Percentiles rank a stretch among this genome's conserved stretches.
phyloP scores from a whole-genome alignment of 2,113 vertebrate species.

The Motacilla alba region DNA sequence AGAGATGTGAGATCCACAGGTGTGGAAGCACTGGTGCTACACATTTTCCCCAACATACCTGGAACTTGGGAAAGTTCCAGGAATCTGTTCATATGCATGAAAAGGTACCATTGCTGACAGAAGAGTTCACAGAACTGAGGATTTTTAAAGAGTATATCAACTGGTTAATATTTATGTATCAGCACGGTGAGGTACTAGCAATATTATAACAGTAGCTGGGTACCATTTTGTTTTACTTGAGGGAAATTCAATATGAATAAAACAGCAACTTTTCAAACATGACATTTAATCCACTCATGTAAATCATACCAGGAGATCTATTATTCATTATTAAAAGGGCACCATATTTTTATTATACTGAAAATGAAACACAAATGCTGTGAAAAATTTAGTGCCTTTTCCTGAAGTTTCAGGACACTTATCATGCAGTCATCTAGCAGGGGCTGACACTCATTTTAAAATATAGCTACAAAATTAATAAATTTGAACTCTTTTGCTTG shows the following conservation, averaged over 20 bases:
- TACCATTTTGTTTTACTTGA: slow-evolving; percentile 81
- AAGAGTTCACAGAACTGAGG: background rate
- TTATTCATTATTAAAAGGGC: slow-evolving; percentile 93
- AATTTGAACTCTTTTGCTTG: slow-evolving; percentile 67
- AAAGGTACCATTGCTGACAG: background rate
- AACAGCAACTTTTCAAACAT: slow-evolving; percentile 90
- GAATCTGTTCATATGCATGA: background rate
- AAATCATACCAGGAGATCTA: slow-evolving; percentile 88
- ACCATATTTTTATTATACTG: slow-evolving; percentile 87
- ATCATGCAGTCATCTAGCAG: slow-evolving; percentile 66
- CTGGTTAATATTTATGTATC: slow-evolving; percentile 66
- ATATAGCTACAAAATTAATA: slow-evolving; percentile 76
- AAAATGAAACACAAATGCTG: slow-evolving; percentile 88
- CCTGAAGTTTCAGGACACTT: slow-evolving; percentile 77
- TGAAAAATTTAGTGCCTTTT: slow-evolving; percentile 85
- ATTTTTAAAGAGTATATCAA: slow-evolving; percentile 47
- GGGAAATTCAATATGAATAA: slow-evolving; percentile 87
- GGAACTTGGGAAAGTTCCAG: background rate
- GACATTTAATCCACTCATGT: slow-evolving; percentile 92
- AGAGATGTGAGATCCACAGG: background rate
- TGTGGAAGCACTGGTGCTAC: background rate
- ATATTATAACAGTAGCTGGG: slow-evolving; percentile 74
- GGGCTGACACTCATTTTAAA: slow-evolving; percentile 72
- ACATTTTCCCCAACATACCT: rapidly evolving
- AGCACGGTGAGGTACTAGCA: slow-evolving; percentile 44